A percentile compares a stretch with the other conserved stretches of the same genome.
Conservation (phyloP, 2,888 invertebrate species). For the Oxytorus armatus region DNA sequence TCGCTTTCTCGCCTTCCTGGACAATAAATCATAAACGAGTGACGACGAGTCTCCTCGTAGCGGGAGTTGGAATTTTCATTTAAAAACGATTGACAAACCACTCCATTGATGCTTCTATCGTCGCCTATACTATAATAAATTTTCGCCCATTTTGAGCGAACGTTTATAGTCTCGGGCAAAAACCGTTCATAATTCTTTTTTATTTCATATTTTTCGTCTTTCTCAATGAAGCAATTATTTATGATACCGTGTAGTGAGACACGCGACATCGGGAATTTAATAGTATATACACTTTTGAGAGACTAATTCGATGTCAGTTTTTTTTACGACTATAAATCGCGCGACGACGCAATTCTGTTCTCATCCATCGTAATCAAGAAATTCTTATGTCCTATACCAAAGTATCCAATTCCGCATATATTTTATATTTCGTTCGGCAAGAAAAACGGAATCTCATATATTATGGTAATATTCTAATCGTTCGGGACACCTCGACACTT, state of each 20-base stretch:
- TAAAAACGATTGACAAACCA: conserved; percentile 53
- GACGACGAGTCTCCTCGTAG: conserved; percentile 23
- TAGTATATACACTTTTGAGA: conserved; percentile 4
- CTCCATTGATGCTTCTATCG: neutral
- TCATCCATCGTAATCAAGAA: conserved; percentile 34
- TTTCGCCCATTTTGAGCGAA: conserved; percentile 28
- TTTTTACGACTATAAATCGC: conserved; percentile 31
- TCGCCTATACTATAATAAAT: conserved; percentile 24
- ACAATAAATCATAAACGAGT: conserved; percentile 45
- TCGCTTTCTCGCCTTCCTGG: conserved; percentile 63
- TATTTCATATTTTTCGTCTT: conserved; percentile 7
- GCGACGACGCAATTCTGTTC: conserved; percentile 24
- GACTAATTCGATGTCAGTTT: conserved; percentile 19
- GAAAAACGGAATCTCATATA: conserved; percentile 59
- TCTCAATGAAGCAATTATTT: neutral
- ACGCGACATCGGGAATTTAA: conserved; percentile 9
- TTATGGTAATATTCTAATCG: conserved; percentile 81
- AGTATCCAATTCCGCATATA: neutral
- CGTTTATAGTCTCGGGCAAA: conserved; percentile 12
- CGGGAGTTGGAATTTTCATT: conserved; percentile 26
- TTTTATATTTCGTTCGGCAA: conserved; percentile 34
- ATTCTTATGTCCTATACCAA: conserved; percentile 16
- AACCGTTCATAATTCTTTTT: conserved; percentile 3
- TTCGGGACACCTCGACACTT: conserved; percentile 80
- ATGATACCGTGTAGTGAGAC: conserved; percentile 10